A percentile compares a stretch with the other conserved stretches of the same genome.
phyloP scores from a whole-genome alignment of 2,113 vertebrate genomes.

The Smithornis capensis region DNA sequence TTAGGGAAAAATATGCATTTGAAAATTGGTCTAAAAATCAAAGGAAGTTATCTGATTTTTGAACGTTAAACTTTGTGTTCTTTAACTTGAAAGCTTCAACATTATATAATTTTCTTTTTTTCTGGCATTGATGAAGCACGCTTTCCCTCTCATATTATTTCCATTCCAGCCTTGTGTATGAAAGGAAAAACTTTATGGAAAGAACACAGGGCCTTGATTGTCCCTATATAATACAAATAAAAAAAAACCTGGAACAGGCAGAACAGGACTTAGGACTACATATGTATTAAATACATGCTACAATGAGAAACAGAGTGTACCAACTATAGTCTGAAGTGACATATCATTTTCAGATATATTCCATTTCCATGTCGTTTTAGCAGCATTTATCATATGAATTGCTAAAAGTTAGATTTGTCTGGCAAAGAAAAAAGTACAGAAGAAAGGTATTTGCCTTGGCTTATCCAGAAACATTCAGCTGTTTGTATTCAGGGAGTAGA shows the following conservation, averaged over 20 bases:
- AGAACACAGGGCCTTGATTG: conserved; percentile 3
- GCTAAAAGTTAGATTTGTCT: not conserved
- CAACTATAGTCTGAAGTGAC: not conserved
- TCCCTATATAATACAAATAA: not conserved
- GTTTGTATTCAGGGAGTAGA: conserved; percentile 17
- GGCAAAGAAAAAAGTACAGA: not conserved
- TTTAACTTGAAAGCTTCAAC: conserved; percentile 1
- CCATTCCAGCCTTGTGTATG: not conserved
- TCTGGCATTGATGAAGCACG: not conserved
- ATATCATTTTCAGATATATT: not conserved
- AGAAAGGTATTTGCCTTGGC: conserved; percentile 32
- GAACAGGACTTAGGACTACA: not conserved
- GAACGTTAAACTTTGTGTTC: not conserved
- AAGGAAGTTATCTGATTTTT: not conserved
- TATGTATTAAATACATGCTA: not conserved
- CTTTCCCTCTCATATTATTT: not conserved
- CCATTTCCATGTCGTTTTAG: not conserved
- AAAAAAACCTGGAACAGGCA: not conserved
- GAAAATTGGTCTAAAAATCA: not conserved
- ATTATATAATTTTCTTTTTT: not conserved
- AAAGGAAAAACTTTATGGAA: conserved; percentile 40
- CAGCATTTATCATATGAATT: not conserved
- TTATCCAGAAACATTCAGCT: conserved; percentile 20
- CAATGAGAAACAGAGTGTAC: not conserved
- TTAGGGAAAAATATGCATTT: not conserved